Conservation (phyloP, 2,888 invertebrate species). For the Amphimallon solstitiale region DNA sequence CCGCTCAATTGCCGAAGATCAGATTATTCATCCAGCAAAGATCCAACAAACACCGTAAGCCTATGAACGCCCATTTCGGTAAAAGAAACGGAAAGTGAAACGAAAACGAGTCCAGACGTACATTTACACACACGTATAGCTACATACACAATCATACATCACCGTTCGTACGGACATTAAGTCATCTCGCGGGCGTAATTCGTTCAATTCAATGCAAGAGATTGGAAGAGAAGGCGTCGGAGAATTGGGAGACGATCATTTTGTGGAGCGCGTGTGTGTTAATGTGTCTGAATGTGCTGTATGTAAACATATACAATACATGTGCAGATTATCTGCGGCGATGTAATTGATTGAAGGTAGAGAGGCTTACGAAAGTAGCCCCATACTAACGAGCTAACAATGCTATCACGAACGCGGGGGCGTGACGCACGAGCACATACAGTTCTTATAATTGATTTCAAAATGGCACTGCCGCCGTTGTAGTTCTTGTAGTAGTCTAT, state of each 20-base stretch:
- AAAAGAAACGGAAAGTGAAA: conserved; percentile 14
- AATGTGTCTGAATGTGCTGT: too few relatives aligned
- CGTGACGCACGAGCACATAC: conserved; percentile 57
- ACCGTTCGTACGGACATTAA: conserved; percentile 5
- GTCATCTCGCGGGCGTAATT: conserved; percentile 9
- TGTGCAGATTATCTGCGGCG: background rate
- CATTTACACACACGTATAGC: too few relatives aligned
- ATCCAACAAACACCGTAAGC: background rate
- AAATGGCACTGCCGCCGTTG: conserved; percentile 48
- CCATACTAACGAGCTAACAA: conserved; percentile 54
- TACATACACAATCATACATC: conserved; percentile 1
- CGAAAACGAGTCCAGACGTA: too few relatives aligned
- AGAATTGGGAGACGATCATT: background rate
- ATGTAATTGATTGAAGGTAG: conserved; percentile 52
- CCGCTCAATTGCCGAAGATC: background rate
- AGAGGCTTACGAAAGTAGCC: conserved; percentile 53
- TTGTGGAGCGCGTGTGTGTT: background rate
- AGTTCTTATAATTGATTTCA: conserved; percentile 56
- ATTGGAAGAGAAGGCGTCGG: background rate
- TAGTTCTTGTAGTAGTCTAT: background rate
- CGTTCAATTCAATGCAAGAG: background rate
- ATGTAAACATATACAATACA: too few relatives aligned
- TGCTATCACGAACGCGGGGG: conserved; percentile 55
- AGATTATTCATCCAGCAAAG: background rate
- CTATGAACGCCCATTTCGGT: background rate